These are phyloP conservation scores for Montipora cactus DNA, from an alignment of 64 coral and sea anemone genomes.

Conservation along the genomic window DNA sequence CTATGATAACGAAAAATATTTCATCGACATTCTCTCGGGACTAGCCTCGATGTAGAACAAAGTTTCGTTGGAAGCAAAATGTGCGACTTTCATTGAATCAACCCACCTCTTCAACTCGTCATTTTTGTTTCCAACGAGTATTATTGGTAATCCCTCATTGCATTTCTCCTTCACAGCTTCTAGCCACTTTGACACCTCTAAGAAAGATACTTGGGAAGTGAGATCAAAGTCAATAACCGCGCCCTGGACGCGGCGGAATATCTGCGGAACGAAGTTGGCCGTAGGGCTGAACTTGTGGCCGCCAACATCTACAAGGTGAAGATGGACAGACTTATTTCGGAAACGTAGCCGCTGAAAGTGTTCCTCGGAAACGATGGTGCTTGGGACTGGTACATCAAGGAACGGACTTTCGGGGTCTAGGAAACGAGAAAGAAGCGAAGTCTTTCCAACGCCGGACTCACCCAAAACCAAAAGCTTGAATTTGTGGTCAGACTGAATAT, in stretches of 20 bases:
- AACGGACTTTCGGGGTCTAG: conserved; percentile 7
- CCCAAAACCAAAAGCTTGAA: conserved; percentile 71
- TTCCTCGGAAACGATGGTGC: conserved; percentile 47
- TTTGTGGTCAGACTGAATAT: conserved; percentile 36
- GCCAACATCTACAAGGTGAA: conserved; percentile 79
- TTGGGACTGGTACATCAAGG: not conserved
- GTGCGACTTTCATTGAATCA: conserved; percentile 6
- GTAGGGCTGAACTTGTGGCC: conserved; percentile 42
- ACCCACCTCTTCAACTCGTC: conserved; percentile 40
- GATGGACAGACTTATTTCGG: conserved; percentile 74
- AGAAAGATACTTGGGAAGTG: conserved; percentile 47
- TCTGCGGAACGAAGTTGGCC: conserved; percentile 55
- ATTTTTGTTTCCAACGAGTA: conserved; percentile 90
- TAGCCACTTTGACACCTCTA: conserved; percentile 70
- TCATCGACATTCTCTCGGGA: conserved; percentile 81
- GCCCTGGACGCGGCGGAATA: conserved; percentile 69
- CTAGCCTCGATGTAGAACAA: conserved; percentile 84
- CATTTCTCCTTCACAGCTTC: conserved; percentile 13
- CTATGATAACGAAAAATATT: conserved; percentile 73
- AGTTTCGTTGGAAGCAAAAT: conserved; percentile 30
- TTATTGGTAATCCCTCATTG: conserved; percentile 32
- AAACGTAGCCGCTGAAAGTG: conserved; percentile 73
- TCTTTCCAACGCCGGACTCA: conserved; percentile 63
- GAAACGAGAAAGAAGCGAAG: conserved; percentile 62
- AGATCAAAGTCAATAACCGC: conserved; percentile 77